A percentile compares a stretch with the other conserved stretches of the same genome.
These are phyloP conservation scores for Archips xylosteana DNA, from an alignment of 2,888 invertebrate genomes.

Conservation along the genomic window DNA sequence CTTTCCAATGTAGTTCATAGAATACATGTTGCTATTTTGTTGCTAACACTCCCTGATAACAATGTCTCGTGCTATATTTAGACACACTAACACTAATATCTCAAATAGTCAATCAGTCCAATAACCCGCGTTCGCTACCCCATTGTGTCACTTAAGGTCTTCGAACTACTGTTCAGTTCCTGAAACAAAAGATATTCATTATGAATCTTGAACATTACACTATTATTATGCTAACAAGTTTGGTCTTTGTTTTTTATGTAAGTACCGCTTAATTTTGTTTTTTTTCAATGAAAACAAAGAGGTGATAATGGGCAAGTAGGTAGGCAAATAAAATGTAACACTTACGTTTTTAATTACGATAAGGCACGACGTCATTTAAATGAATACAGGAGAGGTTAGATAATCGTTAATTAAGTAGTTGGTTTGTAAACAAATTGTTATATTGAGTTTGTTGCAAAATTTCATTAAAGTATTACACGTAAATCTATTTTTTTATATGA, in stretches of 20 bases:
- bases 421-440: background rate
- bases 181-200: constrained; percentile 51
- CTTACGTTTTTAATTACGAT: constrained; percentile 17
- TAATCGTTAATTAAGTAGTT: constrained; percentile 10
- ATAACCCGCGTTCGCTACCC: constrained; percentile 48
- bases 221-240: constrained; percentile 22
- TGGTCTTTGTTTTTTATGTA: constrained; percentile 16
- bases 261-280: constrained; percentile 13
- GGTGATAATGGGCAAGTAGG: constrained; percentile 21
- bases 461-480: no score
- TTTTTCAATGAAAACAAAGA: constrained; percentile 24
- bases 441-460: background rate
- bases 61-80: constrained; percentile 41
- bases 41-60: constrained; percentile 45
- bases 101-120: constrained; percentile 42
- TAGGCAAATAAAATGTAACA: constrained; percentile 22
- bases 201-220: constrained; percentile 19
- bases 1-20: constrained; percentile 94
- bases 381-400: constrained; percentile 11
- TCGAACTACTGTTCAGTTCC: constrained; percentile 45
- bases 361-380: constrained; percentile 16
- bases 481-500: background rate
- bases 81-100: constrained; percentile 43
- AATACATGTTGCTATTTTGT: constrained; percentile 82
- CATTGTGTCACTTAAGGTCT: constrained; percentile 49